Evolutionary conservation across 1,140 invertebrate genomes (phyloP).

Genomic region (Drosophila chauvacae): DNA sequence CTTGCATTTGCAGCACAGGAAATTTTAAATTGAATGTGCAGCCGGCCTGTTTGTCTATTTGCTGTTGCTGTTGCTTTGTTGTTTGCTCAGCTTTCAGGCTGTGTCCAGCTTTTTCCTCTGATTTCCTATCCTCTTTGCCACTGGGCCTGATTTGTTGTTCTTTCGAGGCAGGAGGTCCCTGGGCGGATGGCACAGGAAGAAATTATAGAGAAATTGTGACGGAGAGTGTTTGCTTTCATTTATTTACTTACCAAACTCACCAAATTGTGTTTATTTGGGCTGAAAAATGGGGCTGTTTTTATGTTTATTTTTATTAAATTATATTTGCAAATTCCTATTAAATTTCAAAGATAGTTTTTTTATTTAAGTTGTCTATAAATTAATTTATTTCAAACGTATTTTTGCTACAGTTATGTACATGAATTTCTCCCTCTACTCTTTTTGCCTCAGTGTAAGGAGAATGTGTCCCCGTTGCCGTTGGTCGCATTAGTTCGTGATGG

Average conservation of each 20-base stretch:
- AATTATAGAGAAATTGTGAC: not conserved
- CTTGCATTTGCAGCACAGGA: constrained; percentile 62
- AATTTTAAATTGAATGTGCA: constrained; percentile 78
- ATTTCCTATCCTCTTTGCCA: constrained; percentile 35
- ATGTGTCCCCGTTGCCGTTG: constrained; percentile 2
- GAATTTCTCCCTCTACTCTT: not conserved
- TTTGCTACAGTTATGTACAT: not conserved
- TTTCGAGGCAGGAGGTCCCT: constrained; percentile 7
- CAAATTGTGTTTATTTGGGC: constrained; percentile 2
- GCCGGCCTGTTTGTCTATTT: constrained; percentile 34
- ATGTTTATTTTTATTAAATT: not conserved
- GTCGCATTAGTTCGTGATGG: constrained; percentile 38
- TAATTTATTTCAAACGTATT: not conserved
- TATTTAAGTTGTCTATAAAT: not conserved
- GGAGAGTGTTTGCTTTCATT: not conserved
- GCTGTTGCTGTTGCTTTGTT: constrained; percentile 41
- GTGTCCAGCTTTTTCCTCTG: constrained; percentile 21
- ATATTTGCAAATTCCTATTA: not conserved
- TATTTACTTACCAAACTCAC: constrained; percentile 6
- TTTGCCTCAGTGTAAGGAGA: constrained; percentile 4
- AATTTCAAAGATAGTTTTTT: not conserved
- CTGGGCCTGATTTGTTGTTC: constrained; percentile 49
- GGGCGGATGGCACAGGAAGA: constrained; percentile 23
- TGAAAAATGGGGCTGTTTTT: too few species aligned
- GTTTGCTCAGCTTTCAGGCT: constrained; percentile 38